Conservation (phyloP, 2,888 invertebrate genomes). For the Harpalus rubripes region DNA sequence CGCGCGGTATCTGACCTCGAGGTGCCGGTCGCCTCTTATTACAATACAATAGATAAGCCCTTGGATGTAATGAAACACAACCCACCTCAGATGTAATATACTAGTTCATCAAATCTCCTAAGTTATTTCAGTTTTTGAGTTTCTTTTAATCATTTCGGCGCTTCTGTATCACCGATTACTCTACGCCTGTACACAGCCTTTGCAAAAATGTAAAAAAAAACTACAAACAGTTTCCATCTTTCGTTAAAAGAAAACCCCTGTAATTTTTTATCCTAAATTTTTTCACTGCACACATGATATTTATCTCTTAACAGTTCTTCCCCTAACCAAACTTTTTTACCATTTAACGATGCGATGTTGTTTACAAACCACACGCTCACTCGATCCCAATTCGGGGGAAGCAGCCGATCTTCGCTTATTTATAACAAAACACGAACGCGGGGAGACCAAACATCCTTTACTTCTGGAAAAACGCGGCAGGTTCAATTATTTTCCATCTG, state of each 20-base stretch:
- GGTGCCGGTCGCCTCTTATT: too few species aligned
- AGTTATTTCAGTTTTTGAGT: background rate
- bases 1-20: too few species aligned
- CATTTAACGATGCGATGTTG: constrained; percentile 57
- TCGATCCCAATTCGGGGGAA: constrained; percentile 27
- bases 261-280: constrained; percentile 29
- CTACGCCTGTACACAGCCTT: background rate
- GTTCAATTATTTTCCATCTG: constrained; percentile 63
- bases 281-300: constrained; percentile 61
- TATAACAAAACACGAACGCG: constrained; percentile 34
- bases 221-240: constrained; percentile 41
- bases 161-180: constrained; percentile 16
- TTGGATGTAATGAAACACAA: too few species aligned
- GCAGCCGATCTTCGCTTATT: constrained; percentile 38
- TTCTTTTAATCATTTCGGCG: constrained; percentile 6
- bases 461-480: constrained; percentile 68
- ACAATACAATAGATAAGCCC: too few species aligned
- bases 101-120: too few species aligned
- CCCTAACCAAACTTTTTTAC: constrained; percentile 63
- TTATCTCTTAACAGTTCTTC: constrained; percentile 55
- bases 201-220: constrained; percentile 21
- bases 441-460: constrained; percentile 75
- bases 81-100: too few species aligned
- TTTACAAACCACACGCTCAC: constrained; percentile 47
- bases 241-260: constrained; percentile 11